phyloP scores from a whole-genome alignment of 2,797 vertebrate genomes.

The Helostoma temminkii region DNA sequence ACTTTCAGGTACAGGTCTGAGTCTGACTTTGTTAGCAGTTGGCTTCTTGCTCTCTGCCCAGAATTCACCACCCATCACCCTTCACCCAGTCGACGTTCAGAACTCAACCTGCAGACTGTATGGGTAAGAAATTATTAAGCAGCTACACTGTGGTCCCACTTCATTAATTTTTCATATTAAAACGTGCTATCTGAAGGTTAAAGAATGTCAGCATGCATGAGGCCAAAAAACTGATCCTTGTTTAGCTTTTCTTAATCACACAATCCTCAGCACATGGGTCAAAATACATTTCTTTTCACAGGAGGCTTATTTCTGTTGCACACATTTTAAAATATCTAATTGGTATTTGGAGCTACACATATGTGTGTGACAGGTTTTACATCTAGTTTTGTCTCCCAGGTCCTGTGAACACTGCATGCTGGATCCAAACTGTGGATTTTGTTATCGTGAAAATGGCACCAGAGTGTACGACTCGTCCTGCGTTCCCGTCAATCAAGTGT shows the following conservation, averaged over 20 bases:
- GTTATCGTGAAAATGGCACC: slow-evolving; percentile 89
- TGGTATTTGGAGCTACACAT: neutral
- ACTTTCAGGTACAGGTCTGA: slow-evolving; percentile 88
- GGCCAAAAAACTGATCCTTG: too few relatives aligned
- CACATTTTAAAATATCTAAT: neutral
- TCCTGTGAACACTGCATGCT: slow-evolving; percentile 94
- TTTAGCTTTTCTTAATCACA: too few relatives aligned
- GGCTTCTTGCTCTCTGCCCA: slow-evolving; percentile 94
- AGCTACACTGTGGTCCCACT: too few relatives aligned
- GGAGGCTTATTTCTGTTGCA: neutral
- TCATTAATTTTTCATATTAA: neutral
- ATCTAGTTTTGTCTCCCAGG: slow-evolving; percentile 72
- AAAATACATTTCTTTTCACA: too few relatives aligned
- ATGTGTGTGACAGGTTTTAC: neutral
- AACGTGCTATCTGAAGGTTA: too few relatives aligned
- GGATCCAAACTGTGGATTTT: slow-evolving; percentile 94
- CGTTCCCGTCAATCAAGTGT: slow-evolving; percentile 82
- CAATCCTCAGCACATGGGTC: too few relatives aligned
- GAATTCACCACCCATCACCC: slow-evolving; percentile 88
- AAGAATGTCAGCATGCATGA: too few relatives aligned
- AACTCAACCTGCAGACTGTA: slow-evolving; percentile 89
- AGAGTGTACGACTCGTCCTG: slow-evolving; percentile 88
- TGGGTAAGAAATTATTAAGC: slow-evolving; percentile 54
- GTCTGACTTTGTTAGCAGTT: slow-evolving; percentile 89
- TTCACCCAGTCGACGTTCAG: slow-evolving; percentile 84